Base-by-base conservation (phyloP, 2,797 vertebrate species). In the Notoglanidium macrostoma region DNA sequence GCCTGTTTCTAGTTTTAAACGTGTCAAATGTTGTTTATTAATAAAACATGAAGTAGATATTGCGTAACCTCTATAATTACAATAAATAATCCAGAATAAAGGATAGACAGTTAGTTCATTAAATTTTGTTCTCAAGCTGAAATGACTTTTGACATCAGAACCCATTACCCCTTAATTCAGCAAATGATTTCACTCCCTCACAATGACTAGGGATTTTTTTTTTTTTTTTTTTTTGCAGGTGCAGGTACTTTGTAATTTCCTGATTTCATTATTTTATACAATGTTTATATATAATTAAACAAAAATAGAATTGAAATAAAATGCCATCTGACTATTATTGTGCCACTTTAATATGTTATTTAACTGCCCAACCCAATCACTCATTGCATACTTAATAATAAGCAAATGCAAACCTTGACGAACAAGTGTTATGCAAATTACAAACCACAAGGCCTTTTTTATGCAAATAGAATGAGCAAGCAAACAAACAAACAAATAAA, bases 11-110 rank as follows among this genome's bases (percentile, higher is more conserved):
- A 89, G 88, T 88, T 90, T 90, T 90, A 90, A 89, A 90, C 88
- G 90, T 90, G 83, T 89, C 87, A 23, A 90, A 87, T 90, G 88
- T 89, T 91, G 90, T 90, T 91, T 86, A 90, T 91, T 91, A 89
- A 91, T 91, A 88, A 90, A 89, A 88, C 85, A 90, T 82, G n/a
- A 88, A 90, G 80, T 80, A 63, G 79, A 51, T 90, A 74, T 84
- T 80, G 86, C 87, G 87, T 90, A 90, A 91, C 91, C 90, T 91
- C 85, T 87, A 86, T 90, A 88, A 91, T 88, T 85, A 85, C 83
- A 89, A 86, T 87, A 88, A 88, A 90, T 90, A 61, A 86, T 87
- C 86, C 84, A 86, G 89, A 90, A 90, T 87, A 90, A 90, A 88
- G 82, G 55, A 78, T 82, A 88, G 89, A 87, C 65, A 81, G 78